Conservation (phyloP, 2,888 invertebrate genomes). For the Andrena trimmerana region DNA sequence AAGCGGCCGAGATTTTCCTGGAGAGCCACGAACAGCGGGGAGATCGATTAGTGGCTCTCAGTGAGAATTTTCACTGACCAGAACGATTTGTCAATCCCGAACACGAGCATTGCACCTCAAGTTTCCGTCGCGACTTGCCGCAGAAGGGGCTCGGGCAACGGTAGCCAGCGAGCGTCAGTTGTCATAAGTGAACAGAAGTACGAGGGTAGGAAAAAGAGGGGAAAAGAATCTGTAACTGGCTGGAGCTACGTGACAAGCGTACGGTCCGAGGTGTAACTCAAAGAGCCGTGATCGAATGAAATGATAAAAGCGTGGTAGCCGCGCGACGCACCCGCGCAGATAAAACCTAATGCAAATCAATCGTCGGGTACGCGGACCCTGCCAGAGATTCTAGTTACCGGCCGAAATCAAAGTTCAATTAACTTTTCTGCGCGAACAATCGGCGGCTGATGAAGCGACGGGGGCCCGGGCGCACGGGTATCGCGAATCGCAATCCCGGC, state of each 20-base stretch:
- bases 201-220: no score
- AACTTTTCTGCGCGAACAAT: constrained; percentile 80
- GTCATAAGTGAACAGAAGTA: no score
- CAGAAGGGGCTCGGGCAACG: no score
- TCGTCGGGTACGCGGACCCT: constrained; percentile 50
- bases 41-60: constrained; percentile 8
- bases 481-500: constrained; percentile 73
- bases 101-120: background rate
- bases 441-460: constrained; percentile 78
- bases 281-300: constrained; percentile 36
- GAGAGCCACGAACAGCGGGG: background rate
- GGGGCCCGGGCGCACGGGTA: constrained; percentile 54
- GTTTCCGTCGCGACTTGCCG: background rate
- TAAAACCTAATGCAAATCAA: constrained; percentile 77
- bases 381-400: constrained; percentile 74
- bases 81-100: constrained; percentile 6
- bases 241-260: background rate
- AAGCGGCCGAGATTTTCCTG: constrained; percentile 2
- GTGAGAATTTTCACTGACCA: constrained; percentile 5
- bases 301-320: constrained; percentile 33
- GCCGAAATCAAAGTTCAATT: constrained; percentile 81
- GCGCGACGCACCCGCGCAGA: constrained; percentile 59
- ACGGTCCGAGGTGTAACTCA: constrained; percentile 7
- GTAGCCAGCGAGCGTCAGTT: no score
- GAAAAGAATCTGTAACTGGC: background rate